These are phyloP conservation scores for Antechinus flavipes DNA, from an alignment of 2,113 vertebrate genomes.

Conservation along the genomic window DNA sequence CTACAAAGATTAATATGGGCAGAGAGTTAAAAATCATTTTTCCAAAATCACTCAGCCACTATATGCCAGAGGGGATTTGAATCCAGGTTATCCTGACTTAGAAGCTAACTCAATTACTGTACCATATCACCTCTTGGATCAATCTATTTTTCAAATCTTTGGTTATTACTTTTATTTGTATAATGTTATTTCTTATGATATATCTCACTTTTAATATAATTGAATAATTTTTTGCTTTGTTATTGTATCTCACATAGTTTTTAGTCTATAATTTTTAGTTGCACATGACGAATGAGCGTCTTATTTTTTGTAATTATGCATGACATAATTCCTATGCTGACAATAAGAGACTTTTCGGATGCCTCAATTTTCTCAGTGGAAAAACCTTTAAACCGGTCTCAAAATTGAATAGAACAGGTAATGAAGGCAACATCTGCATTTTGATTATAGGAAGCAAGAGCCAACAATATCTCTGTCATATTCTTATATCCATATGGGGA, in stretches of 20 bases:
- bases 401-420: neutral
- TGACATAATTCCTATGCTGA: neutral
- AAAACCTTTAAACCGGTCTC: neutral
- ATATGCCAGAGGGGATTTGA: neutral
- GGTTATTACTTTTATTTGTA: neutral
- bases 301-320: neutral
- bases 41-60: neutral
- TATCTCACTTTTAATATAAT: neutral
- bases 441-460: neutral
- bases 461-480: neutral
- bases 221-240: neutral
- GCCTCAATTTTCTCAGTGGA: neutral
- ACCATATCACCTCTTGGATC: neutral
- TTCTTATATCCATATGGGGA: neutral
- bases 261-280: neutral
- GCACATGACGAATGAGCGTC: neutral
- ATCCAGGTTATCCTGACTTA: neutral
- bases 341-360: accelerated
- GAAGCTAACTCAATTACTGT: neutral
- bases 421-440: neutral
- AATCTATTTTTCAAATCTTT: neutral
- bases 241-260: neutral
- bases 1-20: neutral
- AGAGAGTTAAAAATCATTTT: neutral
- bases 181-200: neutral